Percentiles rank a stretch among this genome's conserved stretches.
Evolutionary conservation across 2,888 invertebrate species (phyloP).

Genomic region (Leptopterna dolabrata): DNA sequence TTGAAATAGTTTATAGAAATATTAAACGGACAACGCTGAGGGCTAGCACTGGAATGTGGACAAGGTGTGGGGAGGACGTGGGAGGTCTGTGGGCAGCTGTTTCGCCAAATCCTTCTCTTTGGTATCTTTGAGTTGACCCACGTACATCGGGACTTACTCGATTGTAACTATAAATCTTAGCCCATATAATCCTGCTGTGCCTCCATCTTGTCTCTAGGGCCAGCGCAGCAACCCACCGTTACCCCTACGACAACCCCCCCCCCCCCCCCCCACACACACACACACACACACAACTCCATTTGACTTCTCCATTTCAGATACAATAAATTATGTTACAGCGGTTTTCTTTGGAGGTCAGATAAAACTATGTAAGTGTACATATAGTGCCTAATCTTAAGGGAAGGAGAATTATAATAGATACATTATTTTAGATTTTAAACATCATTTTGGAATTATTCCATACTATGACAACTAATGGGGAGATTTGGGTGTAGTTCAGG

Average conservation of each 20-base stretch:
- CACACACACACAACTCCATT: too few relatives aligned
- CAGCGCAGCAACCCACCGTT: not conserved
- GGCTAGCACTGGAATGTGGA: not conserved
- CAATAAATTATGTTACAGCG: too few relatives aligned
- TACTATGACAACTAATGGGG: too few relatives aligned
- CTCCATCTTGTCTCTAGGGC: not conserved
- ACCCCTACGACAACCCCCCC: too few relatives aligned
- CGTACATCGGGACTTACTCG: not conserved
- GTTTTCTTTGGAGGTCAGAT: too few relatives aligned
- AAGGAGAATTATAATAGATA: too few relatives aligned
- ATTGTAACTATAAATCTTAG: not conserved
- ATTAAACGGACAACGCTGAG: not conserved
- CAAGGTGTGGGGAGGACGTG: slow-evolving; percentile 1
- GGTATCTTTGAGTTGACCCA: not conserved
- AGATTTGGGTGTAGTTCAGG: too few relatives aligned
- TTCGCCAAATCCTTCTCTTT: not conserved
- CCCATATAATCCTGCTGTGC: not conserved
- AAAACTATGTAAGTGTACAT: too few relatives aligned
- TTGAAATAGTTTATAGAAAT: not conserved
- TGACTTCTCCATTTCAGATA: not conserved
- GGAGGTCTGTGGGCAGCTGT: not conserved
- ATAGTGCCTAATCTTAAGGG: too few relatives aligned
- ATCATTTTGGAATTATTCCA: too few relatives aligned
- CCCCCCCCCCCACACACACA: too few relatives aligned
- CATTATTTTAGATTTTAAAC: too few relatives aligned